These are phyloP conservation scores for Chironomus tentans DNA, from an alignment of 2,888 invertebrate species.

Conservation along the genomic window DNA sequence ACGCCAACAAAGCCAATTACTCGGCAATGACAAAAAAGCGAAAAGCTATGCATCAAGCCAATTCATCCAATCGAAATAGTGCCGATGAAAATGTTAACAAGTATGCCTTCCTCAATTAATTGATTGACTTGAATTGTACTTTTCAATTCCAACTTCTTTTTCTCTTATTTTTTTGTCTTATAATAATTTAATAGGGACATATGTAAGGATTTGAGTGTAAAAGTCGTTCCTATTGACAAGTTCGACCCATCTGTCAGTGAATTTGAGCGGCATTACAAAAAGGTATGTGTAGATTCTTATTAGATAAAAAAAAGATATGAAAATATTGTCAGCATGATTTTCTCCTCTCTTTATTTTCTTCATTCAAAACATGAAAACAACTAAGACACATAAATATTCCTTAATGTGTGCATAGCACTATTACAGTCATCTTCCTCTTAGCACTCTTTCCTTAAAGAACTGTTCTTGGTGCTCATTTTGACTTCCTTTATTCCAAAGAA, in stretches of 20 bases:
- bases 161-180: background rate
- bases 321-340: background rate
- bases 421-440: background rate
- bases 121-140: background rate
- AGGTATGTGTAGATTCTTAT: slow-evolving; percentile 6
- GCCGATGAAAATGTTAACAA: slow-evolving; percentile 20
- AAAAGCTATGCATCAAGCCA: slow-evolving; percentile 24
- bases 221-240: slow-evolving; percentile 19
- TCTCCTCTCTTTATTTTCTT: background rate
- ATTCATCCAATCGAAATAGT: slow-evolving; percentile 20
- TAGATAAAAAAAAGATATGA: background rate
- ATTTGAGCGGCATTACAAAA: slow-evolving; percentile 22
- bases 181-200: slow-evolving; percentile 11
- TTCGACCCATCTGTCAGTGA: slow-evolving; percentile 24
- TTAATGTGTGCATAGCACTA: background rate
- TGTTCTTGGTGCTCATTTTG: too few relatives aligned
- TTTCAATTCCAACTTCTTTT: background rate
- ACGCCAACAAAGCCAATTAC: slow-evolving; percentile 14
- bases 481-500: too few relatives aligned
- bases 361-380: background rate
- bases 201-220: slow-evolving; percentile 22
- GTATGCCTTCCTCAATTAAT: background rate
- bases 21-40: slow-evolving; percentile 24
- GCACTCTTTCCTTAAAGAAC: too few relatives aligned
- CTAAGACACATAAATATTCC: background rate